A percentile compares a stretch with the other conserved stretches of the same genome.
Conservation (phyloP, 2,113 vertebrate species). For the Syngnathoides biaculeatus region DNA sequence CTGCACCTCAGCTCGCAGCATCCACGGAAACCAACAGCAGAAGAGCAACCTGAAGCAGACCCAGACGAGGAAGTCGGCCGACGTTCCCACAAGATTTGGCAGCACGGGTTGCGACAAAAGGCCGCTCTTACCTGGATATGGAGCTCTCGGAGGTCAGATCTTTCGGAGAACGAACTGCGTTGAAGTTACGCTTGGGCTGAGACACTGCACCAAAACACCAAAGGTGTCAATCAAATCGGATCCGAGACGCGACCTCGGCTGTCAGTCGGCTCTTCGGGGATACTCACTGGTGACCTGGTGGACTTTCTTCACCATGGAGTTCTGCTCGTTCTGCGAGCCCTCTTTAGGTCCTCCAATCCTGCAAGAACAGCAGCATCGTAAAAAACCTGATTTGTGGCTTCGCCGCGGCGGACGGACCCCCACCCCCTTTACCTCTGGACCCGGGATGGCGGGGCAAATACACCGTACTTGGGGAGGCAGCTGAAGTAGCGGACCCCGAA, state of each 20-base stretch:
- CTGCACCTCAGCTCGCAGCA: conserved; percentile 91
- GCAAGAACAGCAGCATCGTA: conserved; percentile 7
- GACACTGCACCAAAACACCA: conserved; percentile 73
- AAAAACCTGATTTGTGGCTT: not conserved
- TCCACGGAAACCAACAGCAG: conserved; percentile 96
- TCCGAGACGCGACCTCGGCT: not conserved
- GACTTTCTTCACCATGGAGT: conserved; percentile 81
- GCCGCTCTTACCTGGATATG: conserved; percentile 81
- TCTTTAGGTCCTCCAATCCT: conserved; percentile 85
- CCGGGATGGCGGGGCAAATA: conserved; percentile 87
- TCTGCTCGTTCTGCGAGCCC: conserved; percentile 65
- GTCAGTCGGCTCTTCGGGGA: not conserved
- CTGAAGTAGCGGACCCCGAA: conserved; percentile 89
- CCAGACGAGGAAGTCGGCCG: not conserved
- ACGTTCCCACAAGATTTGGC: not conserved
- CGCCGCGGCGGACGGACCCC: too few species aligned
- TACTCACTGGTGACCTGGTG: conserved; percentile 88
- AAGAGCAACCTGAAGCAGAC: conserved; percentile 81
- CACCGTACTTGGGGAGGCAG: conserved; percentile 84
- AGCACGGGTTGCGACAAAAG: not conserved
- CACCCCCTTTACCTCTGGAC: conserved; percentile 79
- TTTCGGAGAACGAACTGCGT: conserved; percentile 85
- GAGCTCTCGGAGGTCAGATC: conserved; percentile 91
- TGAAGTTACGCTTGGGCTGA: conserved; percentile 88
- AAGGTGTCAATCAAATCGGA: not conserved